A percentile compares a stretch with the other conserved stretches of the same genome.
These are phyloP conservation scores for Linepithema humile DNA, from an alignment of 1,140 invertebrate genomes.

Conservation along the genomic window DNA sequence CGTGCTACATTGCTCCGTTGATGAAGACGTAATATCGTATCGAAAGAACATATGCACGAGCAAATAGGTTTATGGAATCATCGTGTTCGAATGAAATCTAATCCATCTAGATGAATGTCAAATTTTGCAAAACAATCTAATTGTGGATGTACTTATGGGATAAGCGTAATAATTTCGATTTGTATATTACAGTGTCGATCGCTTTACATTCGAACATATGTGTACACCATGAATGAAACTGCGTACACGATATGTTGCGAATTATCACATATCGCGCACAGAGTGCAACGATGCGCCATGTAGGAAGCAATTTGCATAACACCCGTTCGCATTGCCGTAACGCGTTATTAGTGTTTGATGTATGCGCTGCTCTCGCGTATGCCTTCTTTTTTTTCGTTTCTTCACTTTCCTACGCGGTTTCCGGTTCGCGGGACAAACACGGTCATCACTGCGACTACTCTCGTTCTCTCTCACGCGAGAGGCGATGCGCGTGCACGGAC, in stretches of 20 bases:
- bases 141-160: background rate
- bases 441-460: conserved; percentile 67
- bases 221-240: conserved; percentile 8
- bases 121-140: background rate
- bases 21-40: background rate
- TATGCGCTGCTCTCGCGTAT: conserved; percentile 10
- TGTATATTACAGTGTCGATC: conserved; percentile 2
- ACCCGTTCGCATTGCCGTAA: background rate
- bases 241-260: background rate
- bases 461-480: conserved; percentile 67
- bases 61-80: background rate
- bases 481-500: conserved; percentile 15
- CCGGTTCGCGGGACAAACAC: conserved; percentile 73
- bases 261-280: background rate
- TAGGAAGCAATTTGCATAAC: conserved; percentile 47
- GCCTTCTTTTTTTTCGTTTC: conserved; percentile 64
- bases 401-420: conserved; percentile 77
- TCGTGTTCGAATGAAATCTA: background rate
- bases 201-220: conserved; percentile 17
- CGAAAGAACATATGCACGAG: background rate
- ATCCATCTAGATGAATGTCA: background rate
- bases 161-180: conserved; percentile 7
- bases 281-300: background rate
- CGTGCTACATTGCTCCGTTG: conserved; percentile 1
- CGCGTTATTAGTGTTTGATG: too few relatives aligned